A percentile compares a stretch with the other conserved stretches of the same genome.
phyloP scores from a whole-genome alignment of 2,888 invertebrate genomes.

The Siphlonurus alternatus region DNA sequence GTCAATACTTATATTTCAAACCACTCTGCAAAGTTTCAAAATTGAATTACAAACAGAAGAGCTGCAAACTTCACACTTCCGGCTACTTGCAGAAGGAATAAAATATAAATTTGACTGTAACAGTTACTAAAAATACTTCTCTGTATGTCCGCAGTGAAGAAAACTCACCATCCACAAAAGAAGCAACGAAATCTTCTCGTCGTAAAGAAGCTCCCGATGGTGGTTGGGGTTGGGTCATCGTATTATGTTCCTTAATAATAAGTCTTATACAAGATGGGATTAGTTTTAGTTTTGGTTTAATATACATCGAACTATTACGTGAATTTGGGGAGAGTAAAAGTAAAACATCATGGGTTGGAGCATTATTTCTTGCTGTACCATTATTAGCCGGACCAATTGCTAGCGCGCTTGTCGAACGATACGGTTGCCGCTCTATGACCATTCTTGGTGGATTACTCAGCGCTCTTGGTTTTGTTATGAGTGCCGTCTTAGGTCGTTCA shows the following conservation, averaged over 20 bases:
- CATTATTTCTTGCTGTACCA: constrained; percentile 83
- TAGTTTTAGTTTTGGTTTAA: constrained; percentile 81
- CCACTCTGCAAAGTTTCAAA: too few relatives aligned
- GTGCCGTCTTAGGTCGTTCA: constrained; percentile 42
- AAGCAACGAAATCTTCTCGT: too few relatives aligned
- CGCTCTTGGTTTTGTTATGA: constrained; percentile 57
- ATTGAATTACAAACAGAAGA: too few relatives aligned
- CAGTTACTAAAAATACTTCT: too few relatives aligned
- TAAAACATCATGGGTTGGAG: constrained; percentile 79
- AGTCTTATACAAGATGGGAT: constrained; percentile 85
- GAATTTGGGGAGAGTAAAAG: constrained; percentile 73
- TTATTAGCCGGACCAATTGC: constrained; percentile 72
- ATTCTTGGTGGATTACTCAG: constrained; percentile 62
- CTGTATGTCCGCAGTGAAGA: too few relatives aligned
- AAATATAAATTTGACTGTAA: too few relatives aligned
- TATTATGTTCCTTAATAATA: constrained; percentile 73
- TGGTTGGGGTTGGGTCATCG: constrained; percentile 88
- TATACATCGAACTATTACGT: constrained; percentile 68
- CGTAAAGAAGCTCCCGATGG: constrained; percentile 51
- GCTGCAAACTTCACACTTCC: too few relatives aligned
- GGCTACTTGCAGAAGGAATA: too few relatives aligned
- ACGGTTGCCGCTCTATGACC: constrained; percentile 64
- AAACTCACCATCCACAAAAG: too few relatives aligned
- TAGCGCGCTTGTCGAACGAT: constrained; percentile 63
- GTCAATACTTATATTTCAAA: too few relatives aligned